A percentile compares a stretch with the other conserved stretches of the same genome.
Evolutionary conservation across 2,113 vertebrate species (phyloP).

Genomic region (Cnemophilus loriae): DNA sequence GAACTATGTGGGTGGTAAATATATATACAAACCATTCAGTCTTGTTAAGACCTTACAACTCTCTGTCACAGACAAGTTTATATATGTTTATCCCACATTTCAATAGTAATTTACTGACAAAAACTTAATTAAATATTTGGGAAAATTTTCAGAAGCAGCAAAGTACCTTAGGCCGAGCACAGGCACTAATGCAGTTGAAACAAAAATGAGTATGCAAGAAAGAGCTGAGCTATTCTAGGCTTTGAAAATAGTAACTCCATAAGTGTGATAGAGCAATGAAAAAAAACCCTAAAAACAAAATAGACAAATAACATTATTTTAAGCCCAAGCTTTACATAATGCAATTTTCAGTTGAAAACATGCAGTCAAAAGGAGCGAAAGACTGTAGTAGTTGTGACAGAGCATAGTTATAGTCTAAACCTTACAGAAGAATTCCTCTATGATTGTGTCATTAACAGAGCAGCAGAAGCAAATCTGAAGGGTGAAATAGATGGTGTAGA

Average conservation of each 20-base stretch:
- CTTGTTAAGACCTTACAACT: not conserved
- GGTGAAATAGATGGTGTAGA: not conserved
- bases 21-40: not conserved
- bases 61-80: not conserved
- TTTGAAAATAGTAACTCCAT: not conserved
- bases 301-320: not conserved
- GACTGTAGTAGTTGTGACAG: not conserved
- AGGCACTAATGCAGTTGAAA: not conserved
- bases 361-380: not conserved
- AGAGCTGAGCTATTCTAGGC: not conserved
- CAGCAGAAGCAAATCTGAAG: not conserved
- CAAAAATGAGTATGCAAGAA: not conserved
- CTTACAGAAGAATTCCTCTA: not conserved
- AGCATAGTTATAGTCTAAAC: rapidly evolving
- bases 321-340: not conserved
- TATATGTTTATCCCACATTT: not conserved
- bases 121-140: not conserved
- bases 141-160: not conserved
- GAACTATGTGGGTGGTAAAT: not conserved
- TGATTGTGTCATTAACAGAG: not conserved
- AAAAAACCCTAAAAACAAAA: not conserved
- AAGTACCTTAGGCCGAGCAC: not conserved
- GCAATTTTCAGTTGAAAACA: not conserved
- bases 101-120: not conserved
- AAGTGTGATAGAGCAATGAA: not conserved